A percentile compares a stretch with the other conserved stretches of the same genome.
Evolutionary conservation across 1,140 invertebrate genomes (phyloP).

Genomic region (Drosophila fuyamai): DNA sequence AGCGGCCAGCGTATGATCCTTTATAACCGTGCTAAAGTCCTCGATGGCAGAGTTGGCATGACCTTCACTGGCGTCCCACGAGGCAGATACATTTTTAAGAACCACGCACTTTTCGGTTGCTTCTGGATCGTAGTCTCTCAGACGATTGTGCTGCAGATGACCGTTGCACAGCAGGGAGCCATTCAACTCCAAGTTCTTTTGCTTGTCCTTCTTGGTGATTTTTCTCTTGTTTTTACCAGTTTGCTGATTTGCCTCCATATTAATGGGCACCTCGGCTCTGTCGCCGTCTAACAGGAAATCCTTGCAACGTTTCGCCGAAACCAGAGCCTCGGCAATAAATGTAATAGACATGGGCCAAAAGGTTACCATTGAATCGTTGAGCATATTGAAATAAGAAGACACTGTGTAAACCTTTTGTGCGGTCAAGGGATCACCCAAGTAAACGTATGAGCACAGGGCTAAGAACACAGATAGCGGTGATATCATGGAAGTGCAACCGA

Average conservation of each 20-base stretch:
- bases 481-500: constrained; percentile 86
- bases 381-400: constrained; percentile 90
- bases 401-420: constrained; percentile 92
- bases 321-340: constrained; percentile 86
- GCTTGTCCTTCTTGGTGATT: constrained; percentile 45
- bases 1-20: constrained; percentile 88
- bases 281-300: constrained; percentile 85
- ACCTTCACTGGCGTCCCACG: constrained; percentile 85
- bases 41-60: constrained; percentile 77
- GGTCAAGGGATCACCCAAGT: constrained; percentile 87
- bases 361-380: constrained; percentile 90
- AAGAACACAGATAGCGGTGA: constrained; percentile 92
- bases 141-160: constrained; percentile 17
- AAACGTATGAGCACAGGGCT: constrained; percentile 91
- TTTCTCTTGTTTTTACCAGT: constrained; percentile 50
- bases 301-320: constrained; percentile 89
- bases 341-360: constrained; percentile 90
- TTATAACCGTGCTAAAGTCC: constrained; percentile 87
- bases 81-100: constrained; percentile 85
- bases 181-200: constrained; percentile 58
- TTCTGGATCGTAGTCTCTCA: constrained; percentile 75
- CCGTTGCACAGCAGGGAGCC: constrained; percentile 54
- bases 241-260: constrained; percentile 35
- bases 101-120: constrained; percentile 76
- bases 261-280: constrained; percentile 62